These are phyloP conservation scores for Capreolus pygargus DNA, from an alignment of 2,113 vertebrate species.

Conservation along the genomic window DNA sequence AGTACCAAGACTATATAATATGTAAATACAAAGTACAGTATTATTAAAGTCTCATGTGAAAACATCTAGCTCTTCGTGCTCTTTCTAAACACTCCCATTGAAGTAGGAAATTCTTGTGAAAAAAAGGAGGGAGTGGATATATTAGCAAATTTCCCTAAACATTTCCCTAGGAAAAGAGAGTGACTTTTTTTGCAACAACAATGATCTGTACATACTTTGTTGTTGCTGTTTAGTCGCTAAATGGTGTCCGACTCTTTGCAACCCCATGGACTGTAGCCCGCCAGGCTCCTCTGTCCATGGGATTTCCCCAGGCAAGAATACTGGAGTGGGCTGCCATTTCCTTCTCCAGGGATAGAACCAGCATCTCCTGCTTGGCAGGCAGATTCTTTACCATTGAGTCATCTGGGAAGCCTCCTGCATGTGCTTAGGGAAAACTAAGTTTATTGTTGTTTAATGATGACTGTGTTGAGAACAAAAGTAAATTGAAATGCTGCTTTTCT, in stretches of 20 bases:
- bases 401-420: not conserved
- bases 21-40: constrained; percentile 9
- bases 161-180: not conserved
- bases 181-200: not conserved
- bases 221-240: not conserved
- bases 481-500: not conserved
- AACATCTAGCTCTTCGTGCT: not conserved
- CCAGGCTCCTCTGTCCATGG: not conserved
- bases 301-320: not conserved
- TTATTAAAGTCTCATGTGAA: constrained; percentile 42
- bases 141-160: not conserved
- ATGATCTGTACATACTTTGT: not conserved
- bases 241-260: not conserved
- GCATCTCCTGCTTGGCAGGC: not conserved
- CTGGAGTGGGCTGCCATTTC: not conserved
- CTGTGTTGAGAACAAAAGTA: not conserved
- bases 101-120: not conserved
- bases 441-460: constrained; percentile 4
- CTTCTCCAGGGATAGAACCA: not conserved
- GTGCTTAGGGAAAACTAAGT: not conserved
- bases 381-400: not conserved
- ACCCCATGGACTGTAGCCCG: not conserved
- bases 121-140: not conserved
- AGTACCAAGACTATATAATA: not conserved
- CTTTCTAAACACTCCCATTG: constrained; percentile 6